phyloP scores from a whole-genome alignment of 1,140 invertebrate species.

The Latrodectus geometricus region DNA sequence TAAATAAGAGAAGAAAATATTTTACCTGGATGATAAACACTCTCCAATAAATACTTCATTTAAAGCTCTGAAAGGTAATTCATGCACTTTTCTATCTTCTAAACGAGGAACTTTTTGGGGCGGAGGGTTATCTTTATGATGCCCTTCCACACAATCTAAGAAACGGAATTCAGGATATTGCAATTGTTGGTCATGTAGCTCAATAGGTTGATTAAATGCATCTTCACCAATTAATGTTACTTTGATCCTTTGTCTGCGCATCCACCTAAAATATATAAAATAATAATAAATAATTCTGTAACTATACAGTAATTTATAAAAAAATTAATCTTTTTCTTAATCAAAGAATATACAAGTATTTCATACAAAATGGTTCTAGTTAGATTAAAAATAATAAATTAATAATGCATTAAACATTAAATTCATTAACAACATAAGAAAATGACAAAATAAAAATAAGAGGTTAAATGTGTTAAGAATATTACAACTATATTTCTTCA shows the following conservation, averaged over 20 bases:
- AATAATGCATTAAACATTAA: no score
- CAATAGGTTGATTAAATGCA: constrained; percentile 74
- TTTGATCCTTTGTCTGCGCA: constrained; percentile 86
- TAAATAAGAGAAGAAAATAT: neutral
- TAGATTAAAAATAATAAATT: no score
- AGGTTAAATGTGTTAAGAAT: no score
- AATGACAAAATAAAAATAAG: no score
- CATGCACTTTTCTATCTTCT: constrained; percentile 63
- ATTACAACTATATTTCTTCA: no score
- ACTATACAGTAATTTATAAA: no score
- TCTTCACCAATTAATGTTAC: constrained; percentile 81
- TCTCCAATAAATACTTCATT: constrained; percentile 98
- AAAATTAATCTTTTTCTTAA: no score
- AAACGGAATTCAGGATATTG: constrained; percentile 72
- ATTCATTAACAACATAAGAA: no score
- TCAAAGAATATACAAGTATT: no score
- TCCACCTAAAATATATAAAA: constrained; percentile 74
- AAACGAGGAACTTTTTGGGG: constrained; percentile 60
- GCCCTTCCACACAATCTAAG: constrained; percentile 72
- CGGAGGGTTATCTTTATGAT: constrained; percentile 65
- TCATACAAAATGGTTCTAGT: no score
- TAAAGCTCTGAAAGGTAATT: constrained; percentile 81
- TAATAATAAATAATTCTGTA: no score
- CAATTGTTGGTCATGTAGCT: constrained; percentile 78
- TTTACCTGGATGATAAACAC: constrained; percentile 83